These are phyloP conservation scores for Sciurus vulgaris DNA, from an alignment of 2,797 vertebrate genomes.

Conservation along the genomic window DNA sequence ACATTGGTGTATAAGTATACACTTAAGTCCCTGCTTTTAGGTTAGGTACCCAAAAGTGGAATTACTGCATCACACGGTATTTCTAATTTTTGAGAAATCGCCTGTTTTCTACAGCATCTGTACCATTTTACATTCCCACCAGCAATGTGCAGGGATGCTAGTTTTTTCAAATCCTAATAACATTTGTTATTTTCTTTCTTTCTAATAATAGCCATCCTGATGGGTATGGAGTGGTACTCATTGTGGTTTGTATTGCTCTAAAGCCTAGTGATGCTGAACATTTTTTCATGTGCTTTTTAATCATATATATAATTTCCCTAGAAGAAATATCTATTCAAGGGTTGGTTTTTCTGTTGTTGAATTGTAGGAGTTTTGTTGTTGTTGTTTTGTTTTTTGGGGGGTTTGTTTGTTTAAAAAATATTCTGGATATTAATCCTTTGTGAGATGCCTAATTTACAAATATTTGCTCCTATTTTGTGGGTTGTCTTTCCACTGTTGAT, in stretches of 20 bases:
- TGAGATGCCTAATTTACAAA: neutral
- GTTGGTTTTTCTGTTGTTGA: neutral
- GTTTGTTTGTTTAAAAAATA: neutral
- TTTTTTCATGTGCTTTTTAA: neutral
- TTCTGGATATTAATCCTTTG: neutral
- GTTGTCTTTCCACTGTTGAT: neutral
- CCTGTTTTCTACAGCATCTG: neutral
- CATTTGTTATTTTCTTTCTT: neutral
- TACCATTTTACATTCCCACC: neutral
- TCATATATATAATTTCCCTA: neutral
- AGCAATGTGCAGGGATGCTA: neutral
- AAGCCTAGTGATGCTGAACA: neutral
- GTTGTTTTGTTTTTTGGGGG: neutral
- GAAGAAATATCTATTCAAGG: neutral
- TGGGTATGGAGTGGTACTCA: neutral
- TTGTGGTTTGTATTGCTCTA: neutral
- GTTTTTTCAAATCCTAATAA: neutral
- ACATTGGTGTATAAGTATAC: neutral
- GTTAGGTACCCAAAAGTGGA: neutral
- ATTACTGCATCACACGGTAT: neutral
- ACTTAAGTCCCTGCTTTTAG: neutral
- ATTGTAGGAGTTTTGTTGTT: neutral
- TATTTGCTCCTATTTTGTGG: neutral
- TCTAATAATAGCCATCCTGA: neutral
- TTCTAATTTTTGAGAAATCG: neutral